These are phyloP conservation scores for Ormyrus pomaceus DNA, from an alignment of 2,888 invertebrate genomes.

Conservation along the genomic window DNA sequence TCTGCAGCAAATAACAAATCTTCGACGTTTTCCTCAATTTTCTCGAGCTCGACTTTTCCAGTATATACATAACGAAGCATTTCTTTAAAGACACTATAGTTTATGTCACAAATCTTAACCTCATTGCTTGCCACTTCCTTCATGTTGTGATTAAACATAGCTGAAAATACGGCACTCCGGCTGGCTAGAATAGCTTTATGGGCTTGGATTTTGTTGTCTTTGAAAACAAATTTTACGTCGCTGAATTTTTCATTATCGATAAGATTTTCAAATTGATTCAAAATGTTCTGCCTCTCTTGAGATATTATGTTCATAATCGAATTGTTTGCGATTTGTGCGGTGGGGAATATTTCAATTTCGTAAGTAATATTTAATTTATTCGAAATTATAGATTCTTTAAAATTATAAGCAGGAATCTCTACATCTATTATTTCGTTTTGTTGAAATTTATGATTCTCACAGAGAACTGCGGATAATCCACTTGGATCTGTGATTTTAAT, in stretches of 20 bases:
- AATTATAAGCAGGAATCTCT: too few species aligned
- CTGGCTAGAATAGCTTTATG: not conserved
- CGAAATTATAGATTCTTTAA: too few species aligned
- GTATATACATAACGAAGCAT: not conserved
- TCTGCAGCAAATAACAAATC: not conserved
- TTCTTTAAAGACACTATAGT: not conserved
- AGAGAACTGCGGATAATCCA: too few species aligned
- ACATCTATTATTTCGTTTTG: too few species aligned
- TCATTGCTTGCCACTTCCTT: not conserved
- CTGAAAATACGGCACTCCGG: not conserved
- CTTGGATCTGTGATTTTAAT: too few species aligned
- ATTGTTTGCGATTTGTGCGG: too few species aligned
- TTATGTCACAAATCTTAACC: not conserved
- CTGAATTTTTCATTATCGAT: not conserved
- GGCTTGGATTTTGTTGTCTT: not conserved
- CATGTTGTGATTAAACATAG: not conserved
- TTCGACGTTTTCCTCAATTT: not conserved
- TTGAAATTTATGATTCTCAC: too few species aligned
- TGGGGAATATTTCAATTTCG: too few species aligned
- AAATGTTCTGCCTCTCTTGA: too few species aligned
- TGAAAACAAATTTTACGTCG: not conserved
- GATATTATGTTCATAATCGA: too few species aligned
- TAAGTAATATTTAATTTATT: too few species aligned
- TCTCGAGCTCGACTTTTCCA: not conserved
- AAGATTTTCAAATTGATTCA: not conserved